Evolutionary conservation across 1,140 invertebrate genomes (phyloP), one percentile per base, ranked within the genome.

Genomic region (Oppia nitens): DNA sequence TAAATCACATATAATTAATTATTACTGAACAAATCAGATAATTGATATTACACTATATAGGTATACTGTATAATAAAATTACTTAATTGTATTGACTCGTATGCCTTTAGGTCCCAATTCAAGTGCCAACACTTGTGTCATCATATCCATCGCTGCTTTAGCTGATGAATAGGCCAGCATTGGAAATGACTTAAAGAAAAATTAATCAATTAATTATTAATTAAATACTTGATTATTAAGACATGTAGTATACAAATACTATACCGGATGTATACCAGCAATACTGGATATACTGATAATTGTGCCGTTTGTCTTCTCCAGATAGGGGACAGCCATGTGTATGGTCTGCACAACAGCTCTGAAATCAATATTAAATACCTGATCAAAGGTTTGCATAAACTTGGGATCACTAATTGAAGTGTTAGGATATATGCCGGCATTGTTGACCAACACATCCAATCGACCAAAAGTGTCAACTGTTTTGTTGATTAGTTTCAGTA

Each of bases 211-310:
- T n/a, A n/a, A n/a, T n/a, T n/a, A n/a, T n/a, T n/a, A n/a, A n/a
- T n/a, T n/a, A n/a, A n/a, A n/a, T n/a, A n/a, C n/a, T n/a, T n/a
- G n/a, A n/a, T n/a, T n/a, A n/a, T n/a, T n/a, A n/a, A n/a, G n/a
- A n/a, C n/a, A n/a, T n/a, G n/a, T n/a, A n/a, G n/a, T n/a, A n/a
- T n/a, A n/a, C n/a, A n/a, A n/a, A n/a, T n/a, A n/a, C n/a, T n/a
- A n/a, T n/a, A n/a, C 29, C 6, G 24, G 6, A 68, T 68, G 71
- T 6, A 87, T 74, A 24, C 87, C 87, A 67, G 79, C 82, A 0
- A 92, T 83, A 69, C 87, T 92, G 2, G 87, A 92, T 0, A 93
- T 81, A 69, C 92, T 93, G 0, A 94, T 84, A 64, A 91, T 82
- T 62, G 80, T 83, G 25, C 87, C 87, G 70, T 87, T 84, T 0